Conservation (phyloP, 1,140 invertebrate genomes). For the Saccostrea cuccullata region DNA sequence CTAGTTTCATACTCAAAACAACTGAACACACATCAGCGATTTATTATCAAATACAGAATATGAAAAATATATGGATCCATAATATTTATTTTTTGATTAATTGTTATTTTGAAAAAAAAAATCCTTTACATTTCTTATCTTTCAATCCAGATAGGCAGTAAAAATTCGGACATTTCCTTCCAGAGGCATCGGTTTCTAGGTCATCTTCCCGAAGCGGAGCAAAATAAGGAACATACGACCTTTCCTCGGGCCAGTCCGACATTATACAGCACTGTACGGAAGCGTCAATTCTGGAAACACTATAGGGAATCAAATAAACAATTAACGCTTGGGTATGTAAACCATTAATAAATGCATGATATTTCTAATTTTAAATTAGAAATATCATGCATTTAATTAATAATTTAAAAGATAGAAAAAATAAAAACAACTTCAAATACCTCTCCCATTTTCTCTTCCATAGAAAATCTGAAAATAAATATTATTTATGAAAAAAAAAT, state of each 20-base stretch:
- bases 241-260: neutral
- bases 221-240: neutral
- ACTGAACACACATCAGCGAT: no score
- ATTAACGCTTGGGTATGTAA: neutral
- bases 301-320: neutral
- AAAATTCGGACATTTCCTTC: slow-evolving; percentile 13
- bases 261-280: slow-evolving; percentile 7
- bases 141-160: neutral
- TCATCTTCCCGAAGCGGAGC: slow-evolving; percentile 21
- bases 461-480: neutral
- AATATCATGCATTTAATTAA: no score
- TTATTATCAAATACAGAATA: no score
- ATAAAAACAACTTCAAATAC: neutral
- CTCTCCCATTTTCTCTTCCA: slow-evolving; percentile 12
- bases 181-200: neutral
- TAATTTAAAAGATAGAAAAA: neutral
- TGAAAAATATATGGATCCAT: neutral
- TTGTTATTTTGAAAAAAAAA: neutral
- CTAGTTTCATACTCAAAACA: no score
- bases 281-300: neutral
- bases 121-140: neutral
- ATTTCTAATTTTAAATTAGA: no score
- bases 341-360: neutral
- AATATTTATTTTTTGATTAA: neutral
- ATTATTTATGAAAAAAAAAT: neutral